These are phyloP conservation scores for Distichodus sexfasciatus DNA, from an alignment of 2,797 vertebrate genomes.

Conservation along the genomic window DNA sequence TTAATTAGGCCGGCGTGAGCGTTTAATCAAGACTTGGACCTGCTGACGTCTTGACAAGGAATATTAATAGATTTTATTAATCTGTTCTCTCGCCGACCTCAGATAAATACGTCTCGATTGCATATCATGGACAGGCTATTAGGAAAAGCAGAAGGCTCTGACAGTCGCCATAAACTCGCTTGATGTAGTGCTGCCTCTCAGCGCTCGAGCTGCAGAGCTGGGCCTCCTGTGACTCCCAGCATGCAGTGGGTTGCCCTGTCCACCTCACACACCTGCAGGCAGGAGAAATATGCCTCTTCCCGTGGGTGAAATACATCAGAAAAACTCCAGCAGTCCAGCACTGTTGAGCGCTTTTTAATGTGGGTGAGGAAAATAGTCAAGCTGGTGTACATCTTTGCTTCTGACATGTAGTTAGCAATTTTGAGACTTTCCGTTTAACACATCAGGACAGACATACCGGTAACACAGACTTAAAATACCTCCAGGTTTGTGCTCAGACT, in stretches of 20 bases:
- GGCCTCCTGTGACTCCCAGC: not conserved
- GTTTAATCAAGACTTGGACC: constrained; percentile 4
- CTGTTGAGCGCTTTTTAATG: no score
- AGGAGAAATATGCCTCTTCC: not conserved
- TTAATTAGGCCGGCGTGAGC: constrained; percentile 1
- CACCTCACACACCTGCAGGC: not conserved
- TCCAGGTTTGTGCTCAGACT: constrained; percentile 21
- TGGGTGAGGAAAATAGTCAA: not conserved
- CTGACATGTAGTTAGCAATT: not conserved
- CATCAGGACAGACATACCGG: constrained; percentile 8
- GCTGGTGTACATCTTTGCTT: not conserved
- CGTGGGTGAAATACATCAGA: not conserved
- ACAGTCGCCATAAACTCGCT: not conserved
- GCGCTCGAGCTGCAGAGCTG: not conserved
- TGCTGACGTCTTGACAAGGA: not conserved
- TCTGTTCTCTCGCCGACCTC: not conserved
- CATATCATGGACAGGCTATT: not conserved
- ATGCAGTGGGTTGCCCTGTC: not conserved
- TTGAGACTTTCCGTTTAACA: not conserved
- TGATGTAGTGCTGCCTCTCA: not conserved
- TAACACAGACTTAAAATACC: constrained; percentile 43
- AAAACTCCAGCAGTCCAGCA: no score
- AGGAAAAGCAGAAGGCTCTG: constrained; percentile 1
- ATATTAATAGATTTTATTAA: constrained; percentile 6
- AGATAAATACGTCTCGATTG: constrained; percentile 5